phyloP scores from a whole-genome alignment of 53 echinoderm and acorn worm species.

The Zoroaster sp. region DNA sequence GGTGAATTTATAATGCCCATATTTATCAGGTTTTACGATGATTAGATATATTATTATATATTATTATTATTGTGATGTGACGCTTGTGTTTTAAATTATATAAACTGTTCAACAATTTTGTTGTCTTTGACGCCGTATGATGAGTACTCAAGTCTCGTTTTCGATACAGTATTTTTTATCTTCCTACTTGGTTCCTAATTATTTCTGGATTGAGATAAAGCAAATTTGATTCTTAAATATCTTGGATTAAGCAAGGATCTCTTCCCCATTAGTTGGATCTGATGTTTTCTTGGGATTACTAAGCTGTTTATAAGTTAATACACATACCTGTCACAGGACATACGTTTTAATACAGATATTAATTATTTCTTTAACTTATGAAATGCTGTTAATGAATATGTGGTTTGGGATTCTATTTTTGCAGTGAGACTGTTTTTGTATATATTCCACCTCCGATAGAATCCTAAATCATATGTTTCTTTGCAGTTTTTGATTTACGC shows the following conservation, averaged over 20 bases:
- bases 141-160: slow-evolving; percentile 49
- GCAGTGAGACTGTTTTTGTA: background rate
- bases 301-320: background rate
- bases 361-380: background rate
- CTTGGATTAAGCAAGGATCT: background rate
- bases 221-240: background rate
- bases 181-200: background rate
- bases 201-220: slow-evolving; percentile 3
- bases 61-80: slow-evolving; percentile 63
- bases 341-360: background rate
- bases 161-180: slow-evolving; percentile 44
- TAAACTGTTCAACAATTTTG: slow-evolving; percentile 4
- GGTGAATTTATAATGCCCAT: slow-evolving; percentile 72
- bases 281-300: background rate
- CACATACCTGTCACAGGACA: background rate
- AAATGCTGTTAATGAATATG: background rate
- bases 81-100: slow-evolving; percentile 57
- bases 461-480: background rate
- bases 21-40: slow-evolving; percentile 76
- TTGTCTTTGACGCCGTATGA: slow-evolving; percentile 55
- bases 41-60: slow-evolving; percentile 70
- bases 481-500: background rate
- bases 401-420: background rate
- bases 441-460: background rate
- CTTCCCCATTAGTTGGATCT: too few relatives aligned